Evolutionary conservation across 2,113 vertebrate species (phyloP).

Genomic region (Thinocorus orbignyianus): DNA sequence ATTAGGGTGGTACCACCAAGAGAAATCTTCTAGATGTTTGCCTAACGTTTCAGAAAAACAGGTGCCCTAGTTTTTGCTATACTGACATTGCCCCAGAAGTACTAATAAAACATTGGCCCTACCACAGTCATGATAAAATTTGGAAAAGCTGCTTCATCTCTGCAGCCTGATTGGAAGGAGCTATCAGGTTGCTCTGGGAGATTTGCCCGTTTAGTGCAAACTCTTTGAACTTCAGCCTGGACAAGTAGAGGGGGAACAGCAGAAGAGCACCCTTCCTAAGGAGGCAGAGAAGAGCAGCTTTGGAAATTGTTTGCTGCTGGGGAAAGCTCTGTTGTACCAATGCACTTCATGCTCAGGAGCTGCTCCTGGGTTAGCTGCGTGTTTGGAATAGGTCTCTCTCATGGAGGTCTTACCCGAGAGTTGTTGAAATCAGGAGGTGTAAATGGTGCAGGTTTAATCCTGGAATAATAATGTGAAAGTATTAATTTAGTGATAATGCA

Average conservation of each 20-base stretch:
- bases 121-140: not conserved
- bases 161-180: not conserved
- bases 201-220: not conserved
- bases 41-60: not conserved
- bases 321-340: not conserved
- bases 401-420: not conserved
- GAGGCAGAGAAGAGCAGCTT: not conserved
- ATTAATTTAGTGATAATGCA: not conserved
- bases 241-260: not conserved
- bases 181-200: not conserved
- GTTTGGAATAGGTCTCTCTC: not conserved
- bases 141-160: not conserved
- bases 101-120: not conserved
- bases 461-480: not conserved
- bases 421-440: not conserved
- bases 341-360: not conserved
- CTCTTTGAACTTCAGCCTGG: not conserved
- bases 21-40: not conserved
- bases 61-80: fast-evolving
- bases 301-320: not conserved
- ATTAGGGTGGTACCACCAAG: not conserved
- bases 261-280: not conserved
- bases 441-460: not conserved
- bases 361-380: not conserved
- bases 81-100: not conserved